phyloP scores from a whole-genome alignment of 1,140 invertebrate genomes.

The Drosophila prosaltans region DNA sequence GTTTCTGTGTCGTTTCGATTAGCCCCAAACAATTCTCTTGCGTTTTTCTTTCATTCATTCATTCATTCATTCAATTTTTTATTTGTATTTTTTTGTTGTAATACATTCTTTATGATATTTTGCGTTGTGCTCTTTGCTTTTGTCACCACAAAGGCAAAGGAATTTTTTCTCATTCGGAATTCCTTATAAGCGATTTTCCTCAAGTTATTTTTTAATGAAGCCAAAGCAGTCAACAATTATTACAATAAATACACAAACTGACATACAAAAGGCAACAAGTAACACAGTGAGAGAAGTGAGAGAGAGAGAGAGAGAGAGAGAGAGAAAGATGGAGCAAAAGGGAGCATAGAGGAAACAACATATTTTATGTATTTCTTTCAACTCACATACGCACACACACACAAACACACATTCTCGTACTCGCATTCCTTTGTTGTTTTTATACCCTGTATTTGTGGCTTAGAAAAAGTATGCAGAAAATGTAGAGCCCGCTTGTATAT shows the following conservation, averaged over 20 bases:
- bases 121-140: constrained; percentile 32
- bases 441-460: neutral
- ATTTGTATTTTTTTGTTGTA: constrained; percentile 27
- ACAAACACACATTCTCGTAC: neutral
- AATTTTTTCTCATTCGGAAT: constrained; percentile 64
- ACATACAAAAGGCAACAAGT: constrained; percentile 15
- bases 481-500: neutral
- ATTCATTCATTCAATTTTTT: neutral
- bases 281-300: neutral
- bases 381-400: neutral
- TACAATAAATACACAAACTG: constrained; percentile 62
- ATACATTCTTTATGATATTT: constrained; percentile 64
- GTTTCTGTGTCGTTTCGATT: constrained; percentile 9
- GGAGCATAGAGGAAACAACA: constrained; percentile 6
- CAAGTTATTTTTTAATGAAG: constrained; percentile 77
- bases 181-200: constrained; percentile 70
- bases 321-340: neutral
- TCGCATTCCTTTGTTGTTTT: neutral
- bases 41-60: constrained; percentile 4
- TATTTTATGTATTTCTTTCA: constrained; percentile 56
- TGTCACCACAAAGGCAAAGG: constrained; percentile 47
- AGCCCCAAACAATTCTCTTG: constrained; percentile 13
- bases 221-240: constrained; percentile 71
- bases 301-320: neutral
- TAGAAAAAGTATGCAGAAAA: neutral